phyloP scores from a whole-genome alignment of 2,797 vertebrate genomes.

The Sciurus carolinensis region DNA sequence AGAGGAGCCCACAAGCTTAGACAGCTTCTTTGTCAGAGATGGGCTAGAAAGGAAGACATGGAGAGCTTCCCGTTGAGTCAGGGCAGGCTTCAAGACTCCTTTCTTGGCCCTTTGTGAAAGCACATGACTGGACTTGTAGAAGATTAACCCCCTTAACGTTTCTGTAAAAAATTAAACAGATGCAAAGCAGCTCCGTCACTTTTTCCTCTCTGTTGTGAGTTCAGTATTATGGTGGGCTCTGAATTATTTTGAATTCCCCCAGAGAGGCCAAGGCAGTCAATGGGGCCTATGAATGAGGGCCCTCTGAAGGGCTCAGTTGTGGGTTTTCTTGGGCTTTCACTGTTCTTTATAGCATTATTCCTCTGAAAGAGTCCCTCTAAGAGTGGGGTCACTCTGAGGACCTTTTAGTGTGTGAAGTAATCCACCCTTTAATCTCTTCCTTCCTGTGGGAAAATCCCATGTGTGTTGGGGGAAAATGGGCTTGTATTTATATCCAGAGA shows the following conservation, averaged over 20 bases:
- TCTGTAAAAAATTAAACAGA: constrained; percentile 79
- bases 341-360: constrained; percentile 84
- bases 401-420: constrained; percentile 81
- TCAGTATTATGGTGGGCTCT: constrained; percentile 71
- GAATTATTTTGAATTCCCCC: constrained; percentile 78
- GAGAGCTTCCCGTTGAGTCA: constrained; percentile 58
- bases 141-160: constrained; percentile 83
- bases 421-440: constrained; percentile 85
- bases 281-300: constrained; percentile 64
- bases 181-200: constrained; percentile 70
- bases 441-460: constrained; percentile 86
- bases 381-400: constrained; percentile 81
- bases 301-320: constrained; percentile 79
- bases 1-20: constrained; percentile 36
- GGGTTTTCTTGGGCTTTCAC: constrained; percentile 77
- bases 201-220: constrained; percentile 75
- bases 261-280: constrained; percentile 66
- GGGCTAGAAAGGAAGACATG: constrained; percentile 71
- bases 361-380: constrained; percentile 85
- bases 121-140: constrained; percentile 80
- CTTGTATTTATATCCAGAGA: constrained; percentile 50
- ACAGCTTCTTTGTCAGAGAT: constrained; percentile 34
- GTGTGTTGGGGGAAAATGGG: too few species aligned
- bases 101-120: constrained; percentile 79
- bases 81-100: constrained; percentile 77